Percentiles rank a stretch among this genome's conserved stretches.
phyloP scores from a whole-genome alignment of 2,888 invertebrate species.

The Andricus quercusramuli region DNA sequence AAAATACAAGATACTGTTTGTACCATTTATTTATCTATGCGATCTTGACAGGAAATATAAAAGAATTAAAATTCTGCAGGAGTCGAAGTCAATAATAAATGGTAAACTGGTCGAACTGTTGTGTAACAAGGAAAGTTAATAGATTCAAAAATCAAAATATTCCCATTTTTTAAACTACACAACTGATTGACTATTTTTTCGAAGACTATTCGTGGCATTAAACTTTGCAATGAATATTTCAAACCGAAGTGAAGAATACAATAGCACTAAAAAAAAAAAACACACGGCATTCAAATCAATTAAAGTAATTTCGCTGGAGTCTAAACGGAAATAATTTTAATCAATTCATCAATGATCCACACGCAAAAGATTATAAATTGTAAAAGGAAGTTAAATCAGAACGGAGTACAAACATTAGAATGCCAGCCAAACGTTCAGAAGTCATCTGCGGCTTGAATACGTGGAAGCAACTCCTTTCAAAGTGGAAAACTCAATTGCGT shows the following conservation, averaged over 20 bases:
- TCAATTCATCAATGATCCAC: not conserved
- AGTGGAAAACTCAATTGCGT: slow-evolving; percentile 26
- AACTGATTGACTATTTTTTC: not conserved
- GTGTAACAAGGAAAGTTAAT: not conserved
- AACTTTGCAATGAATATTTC: slow-evolving; percentile 1
- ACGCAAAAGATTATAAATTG: not conserved
- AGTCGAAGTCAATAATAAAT: not conserved
- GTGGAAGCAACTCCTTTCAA: slow-evolving; percentile 25
- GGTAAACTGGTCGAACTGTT: not conserved
- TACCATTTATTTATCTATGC: slow-evolving; percentile 1
- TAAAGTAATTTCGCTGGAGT: not conserved
- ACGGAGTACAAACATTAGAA: not conserved
- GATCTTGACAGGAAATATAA: not conserved
- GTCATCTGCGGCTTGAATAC: not conserved
- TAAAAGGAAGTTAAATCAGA: not conserved
- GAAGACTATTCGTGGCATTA: not conserved
- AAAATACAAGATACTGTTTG: not conserved
- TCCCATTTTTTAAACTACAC: not conserved
- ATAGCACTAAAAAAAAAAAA: not conserved
- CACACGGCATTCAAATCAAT: not conserved
- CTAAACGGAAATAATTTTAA: not conserved
- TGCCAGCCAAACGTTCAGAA: not conserved
- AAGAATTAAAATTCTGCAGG: not conserved
- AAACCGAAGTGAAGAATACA: not conserved
- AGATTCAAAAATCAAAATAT: not conserved